A percentile compares a stretch with the other conserved stretches of the same genome.
phyloP scores from a whole-genome alignment of 2,888 invertebrate species.

The Cataglyphis albicans region DNA sequence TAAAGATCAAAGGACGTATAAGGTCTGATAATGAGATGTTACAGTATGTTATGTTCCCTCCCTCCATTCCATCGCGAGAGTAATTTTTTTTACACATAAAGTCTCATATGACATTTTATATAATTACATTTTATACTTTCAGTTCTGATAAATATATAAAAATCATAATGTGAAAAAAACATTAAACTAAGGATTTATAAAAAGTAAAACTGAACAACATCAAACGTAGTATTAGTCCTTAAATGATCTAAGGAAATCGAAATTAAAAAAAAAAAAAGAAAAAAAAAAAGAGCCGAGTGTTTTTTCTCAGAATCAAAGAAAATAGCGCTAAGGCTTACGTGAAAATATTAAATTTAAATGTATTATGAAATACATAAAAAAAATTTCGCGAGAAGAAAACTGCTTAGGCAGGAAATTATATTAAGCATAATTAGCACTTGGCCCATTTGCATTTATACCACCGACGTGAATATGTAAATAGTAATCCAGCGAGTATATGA shows the following conservation, averaged over 20 bases:
- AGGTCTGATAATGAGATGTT: slow-evolving; percentile 21
- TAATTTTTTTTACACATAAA: background rate
- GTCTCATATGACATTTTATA: background rate
- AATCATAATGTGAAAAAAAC: background rate
- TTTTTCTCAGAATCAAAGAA: background rate
- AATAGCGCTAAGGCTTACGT: background rate
- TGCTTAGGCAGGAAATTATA: background rate
- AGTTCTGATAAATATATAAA: background rate
- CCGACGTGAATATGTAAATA: slow-evolving; percentile 5
- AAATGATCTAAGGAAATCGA: background rate
- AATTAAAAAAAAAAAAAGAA: too few relatives aligned
- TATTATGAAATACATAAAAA: background rate
- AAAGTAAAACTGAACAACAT: background rate
- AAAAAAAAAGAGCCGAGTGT: background rate
- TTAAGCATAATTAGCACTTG: background rate
- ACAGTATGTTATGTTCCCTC: background rate
- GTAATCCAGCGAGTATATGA: background rate
- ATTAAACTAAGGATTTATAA: background rate
- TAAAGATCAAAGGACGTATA: slow-evolving; percentile 36
- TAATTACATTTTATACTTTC: background rate
- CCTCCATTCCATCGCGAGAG: background rate
- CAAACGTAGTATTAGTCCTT: background rate
- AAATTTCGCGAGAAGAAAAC: background rate
- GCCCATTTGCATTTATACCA: background rate
- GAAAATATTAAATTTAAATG: background rate